These are phyloP conservation scores for Aleiodes alternator DNA, from an alignment of 2,888 invertebrate genomes.

Conservation along the genomic window DNA sequence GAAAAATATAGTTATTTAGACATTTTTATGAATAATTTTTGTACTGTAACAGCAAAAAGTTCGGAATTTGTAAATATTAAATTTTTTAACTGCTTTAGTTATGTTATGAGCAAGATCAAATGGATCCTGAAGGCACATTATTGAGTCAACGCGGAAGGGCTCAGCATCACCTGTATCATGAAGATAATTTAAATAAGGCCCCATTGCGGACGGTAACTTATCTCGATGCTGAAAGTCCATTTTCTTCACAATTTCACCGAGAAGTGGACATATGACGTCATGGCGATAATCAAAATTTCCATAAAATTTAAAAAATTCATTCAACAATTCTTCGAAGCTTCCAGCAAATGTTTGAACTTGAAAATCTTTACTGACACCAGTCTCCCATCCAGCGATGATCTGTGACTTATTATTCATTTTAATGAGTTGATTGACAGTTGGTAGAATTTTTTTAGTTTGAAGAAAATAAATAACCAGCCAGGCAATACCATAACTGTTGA, in stretches of 20 bases:
- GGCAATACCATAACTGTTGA: constrained; percentile 78
- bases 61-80: constrained; percentile 43
- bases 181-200: constrained; percentile 68
- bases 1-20: not conserved
- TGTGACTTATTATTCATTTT: constrained; percentile 51
- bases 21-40: constrained; percentile 3
- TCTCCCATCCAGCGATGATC: constrained; percentile 63
- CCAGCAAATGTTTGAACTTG: constrained; percentile 3
- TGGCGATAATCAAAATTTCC: constrained; percentile 72
- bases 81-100: constrained; percentile 74
- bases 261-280: constrained; percentile 74
- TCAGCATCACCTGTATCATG: constrained; percentile 57
- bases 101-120: constrained; percentile 79
- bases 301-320: constrained; percentile 75
- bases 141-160: constrained; percentile 71
- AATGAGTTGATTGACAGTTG: constrained; percentile 69
- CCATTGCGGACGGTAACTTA: constrained; percentile 73
- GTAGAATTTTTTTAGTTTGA: constrained; percentile 76
- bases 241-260: constrained; percentile 74
- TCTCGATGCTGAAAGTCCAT: constrained; percentile 64
- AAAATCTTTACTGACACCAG: constrained; percentile 53
- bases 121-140: constrained; percentile 80
- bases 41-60: constrained; percentile 47
- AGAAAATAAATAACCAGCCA: constrained; percentile 80
- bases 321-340: constrained; percentile 65